Conservation (phyloP, 2,797 vertebrate genomes). For the Gephyroberyx darwinii region DNA sequence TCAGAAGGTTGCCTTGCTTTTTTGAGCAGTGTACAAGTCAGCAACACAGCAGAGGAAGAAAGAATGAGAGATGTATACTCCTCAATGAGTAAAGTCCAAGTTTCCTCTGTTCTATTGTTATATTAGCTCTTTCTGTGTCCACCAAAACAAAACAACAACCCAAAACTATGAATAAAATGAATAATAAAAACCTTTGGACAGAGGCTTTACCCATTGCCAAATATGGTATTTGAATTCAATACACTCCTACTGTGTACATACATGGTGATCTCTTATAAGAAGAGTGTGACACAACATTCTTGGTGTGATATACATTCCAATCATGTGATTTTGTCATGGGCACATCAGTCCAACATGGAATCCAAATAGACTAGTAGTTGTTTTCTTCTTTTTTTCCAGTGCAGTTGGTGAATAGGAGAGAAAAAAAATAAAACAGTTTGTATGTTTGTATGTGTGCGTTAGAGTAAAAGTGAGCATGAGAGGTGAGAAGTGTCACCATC, state of each 20-base stretch:
- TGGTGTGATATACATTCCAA: conserved; percentile 8
- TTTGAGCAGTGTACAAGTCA: conserved; percentile 10
- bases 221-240: conserved; percentile 9
- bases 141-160: conserved; percentile 17
- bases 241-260: conserved; percentile 18
- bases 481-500: conserved; percentile 35
- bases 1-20: not conserved
- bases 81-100: conserved; percentile 19
- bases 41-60: conserved; percentile 8
- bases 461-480: conserved; percentile 4
- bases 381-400: not conserved
- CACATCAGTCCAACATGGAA: not conserved
- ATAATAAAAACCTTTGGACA: conserved; percentile 11
- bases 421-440: conserved; percentile 12
- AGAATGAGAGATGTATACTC: not conserved
- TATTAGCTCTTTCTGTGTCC: not conserved
- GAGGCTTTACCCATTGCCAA: not conserved
- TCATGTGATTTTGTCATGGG: conserved; percentile 3
- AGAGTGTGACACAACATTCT: not conserved
- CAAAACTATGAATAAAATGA: conserved; percentile 39
- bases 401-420: not conserved
- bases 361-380: not conserved
- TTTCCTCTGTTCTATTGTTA: conserved; percentile 5
- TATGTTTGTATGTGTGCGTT: not conserved
- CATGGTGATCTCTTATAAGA: not conserved